phyloP scores from a whole-genome alignment of 2,888 invertebrate species.

The Apamea epomidion region DNA sequence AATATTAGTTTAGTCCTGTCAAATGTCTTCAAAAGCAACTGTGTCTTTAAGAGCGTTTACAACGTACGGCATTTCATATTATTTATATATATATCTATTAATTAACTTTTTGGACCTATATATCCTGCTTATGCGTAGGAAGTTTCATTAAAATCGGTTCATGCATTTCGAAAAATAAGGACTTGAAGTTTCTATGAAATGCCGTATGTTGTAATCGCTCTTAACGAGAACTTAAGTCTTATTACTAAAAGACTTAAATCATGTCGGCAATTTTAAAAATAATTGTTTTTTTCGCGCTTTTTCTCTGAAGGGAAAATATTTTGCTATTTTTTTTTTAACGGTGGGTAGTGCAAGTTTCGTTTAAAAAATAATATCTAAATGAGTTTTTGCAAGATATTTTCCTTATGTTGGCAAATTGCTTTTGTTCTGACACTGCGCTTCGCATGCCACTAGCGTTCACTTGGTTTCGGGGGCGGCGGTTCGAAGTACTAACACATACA shows the following conservation, averaged over 20 bases:
- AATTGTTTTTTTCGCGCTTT: background rate
- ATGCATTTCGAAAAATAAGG: too few relatives aligned
- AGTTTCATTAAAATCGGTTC: too few relatives aligned
- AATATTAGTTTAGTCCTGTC: too few relatives aligned
- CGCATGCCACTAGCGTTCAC: conserved; percentile 72
- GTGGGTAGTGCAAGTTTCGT: background rate
- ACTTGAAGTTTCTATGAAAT: too few relatives aligned
- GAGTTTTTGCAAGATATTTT: conserved; percentile 31
- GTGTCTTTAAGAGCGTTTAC: too few relatives aligned
- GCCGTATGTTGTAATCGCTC: too few relatives aligned
- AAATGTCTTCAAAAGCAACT: too few relatives aligned
- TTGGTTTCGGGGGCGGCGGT: conserved; percentile 76
- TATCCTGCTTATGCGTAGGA: too few relatives aligned
- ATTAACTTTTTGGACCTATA: too few relatives aligned
- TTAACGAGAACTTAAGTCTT: too few relatives aligned
- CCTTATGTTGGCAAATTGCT: conserved; percentile 16
- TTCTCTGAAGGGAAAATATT: background rate
- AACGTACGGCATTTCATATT: too few relatives aligned
- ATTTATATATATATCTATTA: too few relatives aligned
- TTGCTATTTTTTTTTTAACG: conserved; percentile 3
- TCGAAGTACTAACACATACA: conserved; percentile 69
- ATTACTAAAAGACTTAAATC: background rate
- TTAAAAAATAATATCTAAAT: background rate
- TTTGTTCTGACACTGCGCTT: conserved; percentile 54
- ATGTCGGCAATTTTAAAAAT: background rate